Percentiles rank a stretch among this genome's conserved stretches.
Evolutionary conservation across 2,888 invertebrate genomes (phyloP).

Genomic region (Plusia festucae): DNA sequence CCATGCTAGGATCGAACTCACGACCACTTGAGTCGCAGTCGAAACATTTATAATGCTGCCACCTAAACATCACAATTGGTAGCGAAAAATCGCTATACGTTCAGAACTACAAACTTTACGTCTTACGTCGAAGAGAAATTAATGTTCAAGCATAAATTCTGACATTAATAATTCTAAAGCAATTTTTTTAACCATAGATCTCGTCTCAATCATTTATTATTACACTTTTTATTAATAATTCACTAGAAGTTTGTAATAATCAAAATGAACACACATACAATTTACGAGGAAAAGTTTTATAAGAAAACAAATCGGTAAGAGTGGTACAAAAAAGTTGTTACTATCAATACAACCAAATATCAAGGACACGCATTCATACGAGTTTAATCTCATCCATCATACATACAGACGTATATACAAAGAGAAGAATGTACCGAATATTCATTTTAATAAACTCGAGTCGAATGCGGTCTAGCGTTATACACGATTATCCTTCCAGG

Average conservation of each 20-base stretch:
- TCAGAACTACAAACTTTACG: conserved; percentile 16
- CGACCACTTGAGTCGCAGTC: conserved; percentile 24
- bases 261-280: conserved; percentile 45
- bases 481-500: conserved; percentile 82
- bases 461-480: conserved; percentile 82
- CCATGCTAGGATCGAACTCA: conserved; percentile 79
- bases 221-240: conserved; percentile 45
- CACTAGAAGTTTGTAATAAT: conserved; percentile 38
- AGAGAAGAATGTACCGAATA: conserved; percentile 69
- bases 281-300: conserved; percentile 43
- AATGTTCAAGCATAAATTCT: neutral
- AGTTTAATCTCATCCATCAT: conserved; percentile 59
- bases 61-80: conserved; percentile 1
- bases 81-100: conserved; percentile 37
- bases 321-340: conserved; percentile 53
- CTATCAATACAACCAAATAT: conserved; percentile 58
- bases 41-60: conserved; percentile 25
- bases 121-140: conserved; percentile 6
- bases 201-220: conserved; percentile 36
- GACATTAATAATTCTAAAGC: neutral
- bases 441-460: conserved; percentile 78
- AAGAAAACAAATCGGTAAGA: conserved; percentile 44
- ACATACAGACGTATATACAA: conserved; percentile 55
- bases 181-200: conserved; percentile 15
- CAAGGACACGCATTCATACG: conserved; percentile 47